phyloP scores from a whole-genome alignment of 2,113 vertebrate genomes.

The Mormyrus lacerda region DNA sequence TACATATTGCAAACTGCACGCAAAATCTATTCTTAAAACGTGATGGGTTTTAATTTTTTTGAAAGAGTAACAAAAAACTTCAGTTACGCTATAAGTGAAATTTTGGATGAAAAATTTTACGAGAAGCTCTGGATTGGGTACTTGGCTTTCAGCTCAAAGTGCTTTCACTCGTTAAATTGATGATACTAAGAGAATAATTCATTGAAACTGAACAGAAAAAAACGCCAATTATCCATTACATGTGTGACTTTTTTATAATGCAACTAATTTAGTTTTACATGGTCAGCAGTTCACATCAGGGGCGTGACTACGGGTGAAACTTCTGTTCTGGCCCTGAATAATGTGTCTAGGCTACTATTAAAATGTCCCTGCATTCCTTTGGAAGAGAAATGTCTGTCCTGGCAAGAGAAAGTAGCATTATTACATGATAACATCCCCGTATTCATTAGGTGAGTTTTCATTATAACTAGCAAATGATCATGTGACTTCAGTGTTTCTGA shows the following conservation, averaged over 20 bases:
- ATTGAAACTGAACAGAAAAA: background rate
- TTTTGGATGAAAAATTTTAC: background rate
- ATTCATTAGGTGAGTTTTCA: background rate
- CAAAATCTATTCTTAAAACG: background rate
- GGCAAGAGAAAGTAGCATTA: background rate
- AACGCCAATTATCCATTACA: background rate
- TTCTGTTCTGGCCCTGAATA: background rate
- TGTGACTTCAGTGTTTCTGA: background rate
- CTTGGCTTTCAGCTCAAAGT: too few species aligned
- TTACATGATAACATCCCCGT: background rate
- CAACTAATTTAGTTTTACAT: too few species aligned
- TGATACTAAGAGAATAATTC: background rate
- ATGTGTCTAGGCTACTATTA: background rate
- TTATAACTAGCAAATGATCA: background rate
- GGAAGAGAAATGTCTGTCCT: background rate
- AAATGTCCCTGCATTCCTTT: background rate
- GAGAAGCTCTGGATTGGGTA: too few species aligned
- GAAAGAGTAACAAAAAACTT: background rate
- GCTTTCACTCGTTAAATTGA: background rate
- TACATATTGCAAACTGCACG: background rate
- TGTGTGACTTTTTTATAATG: background rate
- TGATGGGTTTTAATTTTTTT: background rate
- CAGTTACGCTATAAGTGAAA: background rate
- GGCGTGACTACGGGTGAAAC: background rate
- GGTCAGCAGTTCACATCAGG: too few species aligned